Conservation (phyloP, 2,888 invertebrate species). For the Rosalia funebris region DNA sequence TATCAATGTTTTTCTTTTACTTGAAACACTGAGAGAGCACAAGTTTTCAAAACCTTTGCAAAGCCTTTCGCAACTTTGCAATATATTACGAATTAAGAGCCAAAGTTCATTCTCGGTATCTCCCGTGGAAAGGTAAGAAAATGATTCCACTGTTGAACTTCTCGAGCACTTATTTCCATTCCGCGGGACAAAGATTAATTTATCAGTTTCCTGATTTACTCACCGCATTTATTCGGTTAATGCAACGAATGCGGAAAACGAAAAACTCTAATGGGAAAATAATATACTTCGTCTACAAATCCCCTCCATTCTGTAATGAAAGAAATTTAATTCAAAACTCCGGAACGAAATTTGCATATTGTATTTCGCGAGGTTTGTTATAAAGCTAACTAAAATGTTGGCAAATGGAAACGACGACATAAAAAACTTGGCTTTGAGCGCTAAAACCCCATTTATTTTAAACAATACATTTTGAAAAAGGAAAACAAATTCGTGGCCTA, state of each 20-base stretch:
- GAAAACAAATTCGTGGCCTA: too few species aligned
- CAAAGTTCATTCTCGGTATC: not conserved
- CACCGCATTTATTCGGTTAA: constrained; percentile 2
- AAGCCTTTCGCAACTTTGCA: not conserved
- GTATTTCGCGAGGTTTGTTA: constrained; percentile 17
- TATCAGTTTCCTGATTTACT: constrained; percentile 5
- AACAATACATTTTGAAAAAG: not conserved
- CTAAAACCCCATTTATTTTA: not conserved
- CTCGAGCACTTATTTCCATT: not conserved
- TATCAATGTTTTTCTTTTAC: not conserved
- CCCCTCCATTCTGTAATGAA: constrained; percentile 27
- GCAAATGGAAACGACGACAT: not conserved
- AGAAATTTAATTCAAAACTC: constrained; percentile 26
- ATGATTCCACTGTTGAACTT: not conserved
- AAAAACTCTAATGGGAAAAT: constrained; percentile 26
- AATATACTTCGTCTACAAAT: constrained; percentile 12
- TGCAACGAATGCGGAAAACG: constrained; percentile 1
- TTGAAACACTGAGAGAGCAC: not conserved
- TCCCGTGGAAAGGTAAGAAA: not conserved
- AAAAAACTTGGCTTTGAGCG: not conserved
- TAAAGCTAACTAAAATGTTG: not conserved
- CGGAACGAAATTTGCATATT: constrained; percentile 33
- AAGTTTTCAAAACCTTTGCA: not conserved
- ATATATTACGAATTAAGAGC: not conserved
- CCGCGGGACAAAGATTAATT: constrained; percentile 19